These are phyloP conservation scores for Platyscapa corneri DNA, from an alignment of 1,140 invertebrate genomes.

Conservation along the genomic window DNA sequence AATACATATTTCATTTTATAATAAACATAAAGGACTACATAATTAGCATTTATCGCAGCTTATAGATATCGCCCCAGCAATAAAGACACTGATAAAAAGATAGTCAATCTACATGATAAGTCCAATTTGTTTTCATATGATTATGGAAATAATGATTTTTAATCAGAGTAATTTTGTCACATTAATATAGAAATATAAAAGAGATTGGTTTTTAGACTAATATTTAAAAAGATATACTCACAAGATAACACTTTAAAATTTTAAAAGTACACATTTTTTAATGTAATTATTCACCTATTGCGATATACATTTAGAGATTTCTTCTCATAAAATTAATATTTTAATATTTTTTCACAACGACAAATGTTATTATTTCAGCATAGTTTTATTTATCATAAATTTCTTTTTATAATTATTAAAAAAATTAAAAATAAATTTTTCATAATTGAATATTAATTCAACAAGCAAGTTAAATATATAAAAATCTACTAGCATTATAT, in stretches of 20 bases:
- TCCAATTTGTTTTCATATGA: background rate
- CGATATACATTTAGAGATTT: background rate
- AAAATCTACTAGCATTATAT: background rate
- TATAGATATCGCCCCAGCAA: background rate
- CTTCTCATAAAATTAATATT: background rate
- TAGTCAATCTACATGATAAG: background rate
- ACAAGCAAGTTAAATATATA: background rate
- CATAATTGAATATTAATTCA: background rate
- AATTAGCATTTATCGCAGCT: background rate
- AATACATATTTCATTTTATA: too few relatives aligned
- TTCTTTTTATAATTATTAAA: too few relatives aligned
- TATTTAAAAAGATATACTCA: background rate
- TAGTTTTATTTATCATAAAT: background rate
- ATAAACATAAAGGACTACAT: too few relatives aligned
- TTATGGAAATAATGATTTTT: background rate
- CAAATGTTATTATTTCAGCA: background rate
- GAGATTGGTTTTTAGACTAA: background rate
- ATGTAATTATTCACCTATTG: background rate
- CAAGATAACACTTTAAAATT: background rate
- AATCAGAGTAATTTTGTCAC: background rate
- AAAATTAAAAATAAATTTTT: too few relatives aligned
- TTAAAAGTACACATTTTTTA: background rate
- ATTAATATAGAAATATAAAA: background rate
- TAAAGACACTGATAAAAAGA: background rate
- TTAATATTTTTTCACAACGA: background rate